phyloP scores from a whole-genome alignment of 2,888 invertebrate species.

The Copidosoma aretas region DNA sequence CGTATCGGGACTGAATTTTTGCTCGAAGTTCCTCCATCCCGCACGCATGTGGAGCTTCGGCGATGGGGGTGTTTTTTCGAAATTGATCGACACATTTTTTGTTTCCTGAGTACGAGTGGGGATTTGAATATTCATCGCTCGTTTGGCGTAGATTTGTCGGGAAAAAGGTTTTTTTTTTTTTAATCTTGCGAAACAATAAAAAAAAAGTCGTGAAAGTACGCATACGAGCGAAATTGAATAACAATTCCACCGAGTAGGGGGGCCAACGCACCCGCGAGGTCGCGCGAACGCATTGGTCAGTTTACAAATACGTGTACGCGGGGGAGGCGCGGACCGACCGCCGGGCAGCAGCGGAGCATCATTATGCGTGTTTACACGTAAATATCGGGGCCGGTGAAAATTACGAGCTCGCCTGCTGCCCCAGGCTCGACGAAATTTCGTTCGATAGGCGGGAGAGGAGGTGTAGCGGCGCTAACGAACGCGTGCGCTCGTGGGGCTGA shows the following conservation, averaged over 20 bases:
- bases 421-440: slow-evolving; percentile 1
- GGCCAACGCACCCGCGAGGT: not conserved
- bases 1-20: no score
- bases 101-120: not conserved
- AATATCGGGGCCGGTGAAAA: slow-evolving; percentile 8
- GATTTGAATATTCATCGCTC: no score
- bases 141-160: no score
- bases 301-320: not conserved
- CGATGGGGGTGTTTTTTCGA: not conserved
- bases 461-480: not conserved
- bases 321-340: not conserved
- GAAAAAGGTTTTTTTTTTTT: no score
- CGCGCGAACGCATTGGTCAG: not conserved
- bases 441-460: not conserved
- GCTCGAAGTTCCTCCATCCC: no score
- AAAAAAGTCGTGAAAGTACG: no score
- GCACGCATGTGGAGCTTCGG: no score
- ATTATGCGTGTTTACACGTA: not conserved
- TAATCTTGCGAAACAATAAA: no score
- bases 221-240: not conserved
- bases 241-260: not conserved
- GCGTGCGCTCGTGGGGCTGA: slow-evolving; percentile 4
- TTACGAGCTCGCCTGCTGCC: slow-evolving; percentile 9
- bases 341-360: not conserved
- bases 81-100: not conserved